Percentiles rank a stretch among this genome's conserved stretches.
Evolutionary conservation across 2,113 vertebrate species (phyloP).

Genomic region (Polypterus senegalus): DNA sequence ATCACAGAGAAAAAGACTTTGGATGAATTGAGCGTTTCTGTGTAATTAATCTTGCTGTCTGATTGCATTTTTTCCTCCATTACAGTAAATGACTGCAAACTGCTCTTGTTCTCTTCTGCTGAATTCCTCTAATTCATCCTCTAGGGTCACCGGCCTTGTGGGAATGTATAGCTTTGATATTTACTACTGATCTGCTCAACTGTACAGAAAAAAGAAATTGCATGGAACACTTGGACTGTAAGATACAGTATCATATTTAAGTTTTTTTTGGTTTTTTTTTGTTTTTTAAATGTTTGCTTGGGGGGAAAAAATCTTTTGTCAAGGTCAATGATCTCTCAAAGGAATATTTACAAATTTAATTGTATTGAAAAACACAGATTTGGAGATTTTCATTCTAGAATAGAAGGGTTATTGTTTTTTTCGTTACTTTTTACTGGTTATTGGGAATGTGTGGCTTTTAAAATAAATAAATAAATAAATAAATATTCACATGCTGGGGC

Average conservation of each 20-base stretch:
- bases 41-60: neutral
- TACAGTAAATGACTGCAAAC: neutral
- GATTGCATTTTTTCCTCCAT: neutral
- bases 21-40: neutral
- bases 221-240: slow-evolving; percentile 75
- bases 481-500: slow-evolving; percentile 10
- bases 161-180: slow-evolving; percentile 64
- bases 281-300: slow-evolving; percentile 28
- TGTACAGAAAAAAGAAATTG: slow-evolving; percentile 57
- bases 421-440: slow-evolving; percentile 46
- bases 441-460: slow-evolving; percentile 50
- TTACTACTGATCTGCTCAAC: slow-evolving; percentile 76
- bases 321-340: slow-evolving; percentile 41
- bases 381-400: slow-evolving; percentile 34
- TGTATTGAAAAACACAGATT: slow-evolving; percentile 37
- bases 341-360: slow-evolving; percentile 24
- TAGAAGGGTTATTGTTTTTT: slow-evolving; percentile 41
- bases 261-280: slow-evolving; percentile 67
- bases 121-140: neutral
- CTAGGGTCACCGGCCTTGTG: slow-evolving; percentile 40
- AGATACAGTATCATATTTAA: slow-evolving; percentile 75
- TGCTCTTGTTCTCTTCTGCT: neutral
- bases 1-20: neutral
- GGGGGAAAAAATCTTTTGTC: neutral
- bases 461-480: slow-evolving; percentile 26